These are phyloP conservation scores for Abramis brama DNA, from an alignment of 2,113 vertebrate species.

Conservation along the genomic window DNA sequence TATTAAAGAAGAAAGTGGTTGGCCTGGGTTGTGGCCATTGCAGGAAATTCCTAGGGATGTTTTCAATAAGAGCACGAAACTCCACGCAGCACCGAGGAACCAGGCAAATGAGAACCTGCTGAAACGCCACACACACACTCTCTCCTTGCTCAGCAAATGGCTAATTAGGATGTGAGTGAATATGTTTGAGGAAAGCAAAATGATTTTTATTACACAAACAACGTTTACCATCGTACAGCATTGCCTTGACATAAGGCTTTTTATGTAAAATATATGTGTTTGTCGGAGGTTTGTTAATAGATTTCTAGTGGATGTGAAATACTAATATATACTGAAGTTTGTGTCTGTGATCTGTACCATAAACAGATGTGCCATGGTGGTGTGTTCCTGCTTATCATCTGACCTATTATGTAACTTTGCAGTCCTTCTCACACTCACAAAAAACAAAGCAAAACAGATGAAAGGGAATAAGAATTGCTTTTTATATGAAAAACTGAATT, in stretches of 20 bases:
- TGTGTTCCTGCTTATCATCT: constrained; percentile 57
- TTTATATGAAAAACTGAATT: constrained; percentile 21
- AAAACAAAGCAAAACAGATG: constrained; percentile 13
- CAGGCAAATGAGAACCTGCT: constrained; percentile 74
- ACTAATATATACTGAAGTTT: not conserved
- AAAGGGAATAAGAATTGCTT: not conserved
- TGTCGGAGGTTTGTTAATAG: not conserved
- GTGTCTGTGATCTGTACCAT: constrained; percentile 5
- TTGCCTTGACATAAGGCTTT: not conserved
- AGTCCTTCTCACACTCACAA: not conserved
- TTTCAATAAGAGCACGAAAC: constrained; percentile 73
- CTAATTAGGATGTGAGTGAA: constrained; percentile 44
- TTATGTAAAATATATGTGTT: not conserved
- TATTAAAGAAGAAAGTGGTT: constrained; percentile 36
- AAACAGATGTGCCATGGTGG: constrained; percentile 1
- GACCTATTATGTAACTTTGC: constrained; percentile 55
- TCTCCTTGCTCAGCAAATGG: not conserved
- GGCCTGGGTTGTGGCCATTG: constrained; percentile 64
- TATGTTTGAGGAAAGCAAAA: constrained; percentile 18
- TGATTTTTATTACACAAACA: not conserved
- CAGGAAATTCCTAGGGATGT: constrained; percentile 81
- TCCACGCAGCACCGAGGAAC: constrained; percentile 60
- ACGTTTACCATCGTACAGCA: not conserved
- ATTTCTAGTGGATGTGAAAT: not conserved
- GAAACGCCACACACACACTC: constrained; percentile 57